Evolutionary conservation across 2,888 invertebrate species (phyloP), one percentile per base, ranked within the genome.

Genomic region (Apodemia hepburni): DNA sequence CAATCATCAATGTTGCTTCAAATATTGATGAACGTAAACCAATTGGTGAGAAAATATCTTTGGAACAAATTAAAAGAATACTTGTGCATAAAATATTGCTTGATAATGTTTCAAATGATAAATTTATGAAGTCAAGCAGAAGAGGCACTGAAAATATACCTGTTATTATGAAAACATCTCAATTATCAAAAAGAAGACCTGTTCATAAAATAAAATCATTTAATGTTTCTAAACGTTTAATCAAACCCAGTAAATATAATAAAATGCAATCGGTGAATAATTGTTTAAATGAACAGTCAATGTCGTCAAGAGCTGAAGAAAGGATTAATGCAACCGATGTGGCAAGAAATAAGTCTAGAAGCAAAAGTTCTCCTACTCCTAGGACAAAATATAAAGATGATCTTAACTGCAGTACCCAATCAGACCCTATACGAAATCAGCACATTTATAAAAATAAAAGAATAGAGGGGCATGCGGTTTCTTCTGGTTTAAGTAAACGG

Each of bases 141-240:
- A 66, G 67, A 58, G 69, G 69, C 63, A 60, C 51, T 33, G 63
- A 60, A 49, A 64, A 66, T n/a, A 66, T 59, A 60, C 64, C 66
- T 62, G 15, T 18, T 12, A 66, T 63, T 8, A 68, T 70, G 33
- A 68, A 66, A 17, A 59, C 65, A 33, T 54, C 68, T 18, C 77
- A 75, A 64, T 35, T 69, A 15, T 63, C 66, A 5, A 78, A 77
- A 66, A 78, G 73, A 68, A 86, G 78, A 67, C 72, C 75, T 17
- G 68, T 82, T 11, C 89, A 89, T 66, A 91, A 88, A 80, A 80
- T 91, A 0, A 91, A 90, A 72, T 87, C 86, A 2, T 73, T 89
- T 49, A 89, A 90, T 72, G 83, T 90, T 71, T 85, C 89, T 1
- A 87, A 78, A 72, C 73, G 79, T 58, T 66, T 87, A 54, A 64